These are phyloP conservation scores for Agapostemon virescens DNA, from an alignment of 2,888 invertebrate species.

Conservation along the genomic window DNA sequence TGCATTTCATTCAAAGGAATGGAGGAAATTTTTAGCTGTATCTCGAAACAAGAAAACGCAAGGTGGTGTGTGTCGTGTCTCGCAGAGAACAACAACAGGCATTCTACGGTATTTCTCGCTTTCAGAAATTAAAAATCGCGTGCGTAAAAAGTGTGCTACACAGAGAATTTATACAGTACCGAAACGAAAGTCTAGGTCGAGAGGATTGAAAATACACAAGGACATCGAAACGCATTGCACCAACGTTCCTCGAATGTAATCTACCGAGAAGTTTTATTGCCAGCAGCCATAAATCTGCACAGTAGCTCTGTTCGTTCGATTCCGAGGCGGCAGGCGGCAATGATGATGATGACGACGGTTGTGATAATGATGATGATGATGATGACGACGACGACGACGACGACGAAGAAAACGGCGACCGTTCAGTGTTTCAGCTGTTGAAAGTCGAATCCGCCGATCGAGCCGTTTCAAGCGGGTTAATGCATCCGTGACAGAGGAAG, in stretches of 20 bases:
- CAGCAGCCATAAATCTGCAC: slow-evolving; percentile 3
- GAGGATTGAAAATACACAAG: slow-evolving; percentile 31
- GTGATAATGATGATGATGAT: background rate
- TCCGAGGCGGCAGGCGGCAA: background rate
- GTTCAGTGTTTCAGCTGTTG: slow-evolving; percentile 18
- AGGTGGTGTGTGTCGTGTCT: background rate
- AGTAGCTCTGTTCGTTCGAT: slow-evolving; percentile 14
- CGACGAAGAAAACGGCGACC: background rate
- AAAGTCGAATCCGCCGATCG: slow-evolving; percentile 22
- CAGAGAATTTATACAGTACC: slow-evolving; percentile 15
- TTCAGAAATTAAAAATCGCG: slow-evolving; percentile 12
- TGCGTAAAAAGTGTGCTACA: slow-evolving; percentile 4
- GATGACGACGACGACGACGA: background rate
- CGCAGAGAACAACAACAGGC: background rate
- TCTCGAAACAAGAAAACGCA: too few species aligned
- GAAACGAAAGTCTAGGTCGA: slow-evolving; percentile 22
- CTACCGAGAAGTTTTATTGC: slow-evolving; percentile 24
- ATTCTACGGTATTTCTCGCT: background rate
- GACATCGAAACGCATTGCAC: slow-evolving; percentile 12
- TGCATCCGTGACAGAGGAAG: slow-evolving; percentile 43
- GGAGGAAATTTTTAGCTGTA: too few species aligned
- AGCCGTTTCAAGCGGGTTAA: slow-evolving; percentile 18
- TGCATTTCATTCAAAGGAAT: background rate
- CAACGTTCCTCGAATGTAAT: slow-evolving; percentile 9
- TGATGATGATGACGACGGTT: slow-evolving; percentile 1